Conservation (phyloP, 1,140 invertebrate genomes). For the Bactericera cockerelli region DNA sequence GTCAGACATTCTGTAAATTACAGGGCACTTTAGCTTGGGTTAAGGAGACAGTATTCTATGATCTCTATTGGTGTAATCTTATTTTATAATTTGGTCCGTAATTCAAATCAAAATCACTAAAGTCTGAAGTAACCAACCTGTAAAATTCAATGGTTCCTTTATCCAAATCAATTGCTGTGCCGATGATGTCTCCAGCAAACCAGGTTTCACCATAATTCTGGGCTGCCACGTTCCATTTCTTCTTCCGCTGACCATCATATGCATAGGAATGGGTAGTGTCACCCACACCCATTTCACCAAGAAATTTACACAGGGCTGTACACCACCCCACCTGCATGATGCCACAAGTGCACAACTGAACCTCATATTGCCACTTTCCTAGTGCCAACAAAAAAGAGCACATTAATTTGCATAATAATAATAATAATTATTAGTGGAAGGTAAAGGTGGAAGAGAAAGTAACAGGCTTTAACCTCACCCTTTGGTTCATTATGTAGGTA, state of each 20-base stretch:
- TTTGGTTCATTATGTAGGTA: too few species aligned
- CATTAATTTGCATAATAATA: too few species aligned
- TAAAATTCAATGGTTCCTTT: slow-evolving; percentile 37
- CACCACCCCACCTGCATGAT: slow-evolving; percentile 81
- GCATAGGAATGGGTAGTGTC: slow-evolving; percentile 64
- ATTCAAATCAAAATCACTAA: too few species aligned
- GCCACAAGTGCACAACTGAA: slow-evolving; percentile 67
- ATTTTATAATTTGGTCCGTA: too few species aligned
- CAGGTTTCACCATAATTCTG: slow-evolving; percentile 62
- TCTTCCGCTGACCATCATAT: slow-evolving; percentile 62
- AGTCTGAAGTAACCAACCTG: too few species aligned
- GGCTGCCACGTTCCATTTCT: slow-evolving; percentile 66
- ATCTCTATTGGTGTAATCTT: too few species aligned
- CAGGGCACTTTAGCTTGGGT: too few species aligned
- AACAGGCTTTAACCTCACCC: too few species aligned
- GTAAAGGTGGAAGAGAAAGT: too few species aligned
- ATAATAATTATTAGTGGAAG: too few species aligned
- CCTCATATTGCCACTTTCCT: slow-evolving; percentile 78
- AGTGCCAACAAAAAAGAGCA: slow-evolving; percentile 30
- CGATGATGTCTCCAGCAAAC: slow-evolving; percentile 67
- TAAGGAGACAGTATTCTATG: too few species aligned
- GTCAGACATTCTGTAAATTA: too few species aligned
- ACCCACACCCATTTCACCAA: slow-evolving; percentile 66
- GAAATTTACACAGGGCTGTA: slow-evolving; percentile 53
- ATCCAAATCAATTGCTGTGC: slow-evolving; percentile 60